Evolutionary conservation across 2,113 vertebrate genomes (phyloP).

Genomic region (Prionailurus bengalensis): DNA sequence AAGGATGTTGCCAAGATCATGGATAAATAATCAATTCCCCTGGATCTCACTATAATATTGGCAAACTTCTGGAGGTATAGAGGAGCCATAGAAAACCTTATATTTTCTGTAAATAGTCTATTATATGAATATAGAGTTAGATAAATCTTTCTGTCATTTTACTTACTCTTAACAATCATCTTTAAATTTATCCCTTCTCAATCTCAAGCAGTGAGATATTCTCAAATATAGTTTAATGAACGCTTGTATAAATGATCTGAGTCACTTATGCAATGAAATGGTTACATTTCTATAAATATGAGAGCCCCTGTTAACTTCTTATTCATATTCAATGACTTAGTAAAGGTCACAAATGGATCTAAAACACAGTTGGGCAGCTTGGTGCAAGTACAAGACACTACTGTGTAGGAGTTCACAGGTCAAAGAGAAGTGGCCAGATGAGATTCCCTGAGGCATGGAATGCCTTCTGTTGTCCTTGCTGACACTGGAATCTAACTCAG

Average conservation of each 20-base stretch:
- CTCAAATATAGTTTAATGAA: neutral
- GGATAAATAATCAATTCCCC: neutral
- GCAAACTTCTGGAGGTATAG: neutral
- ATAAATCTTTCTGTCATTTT: neutral
- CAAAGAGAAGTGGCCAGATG: constrained; percentile 67
- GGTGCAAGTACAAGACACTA: neutral
- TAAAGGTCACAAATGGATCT: constrained; percentile 17
- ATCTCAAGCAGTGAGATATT: neutral
- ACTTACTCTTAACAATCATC: neutral
- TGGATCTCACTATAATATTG: neutral
- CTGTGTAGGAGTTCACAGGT: constrained; percentile 53
- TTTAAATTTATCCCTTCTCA: neutral
- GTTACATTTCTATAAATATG: neutral
- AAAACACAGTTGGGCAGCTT: neutral
- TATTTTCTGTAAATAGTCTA: neutral
- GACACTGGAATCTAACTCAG: constrained; percentile 42
- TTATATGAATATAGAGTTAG: neutral
- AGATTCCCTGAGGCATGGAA: neutral
- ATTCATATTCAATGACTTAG: neutral
- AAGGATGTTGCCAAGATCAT: neutral
- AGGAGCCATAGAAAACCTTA: neutral
- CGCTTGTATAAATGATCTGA: neutral
- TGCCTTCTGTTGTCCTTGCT: constrained; percentile 66
- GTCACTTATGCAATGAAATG: neutral
- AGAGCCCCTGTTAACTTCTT: neutral